A percentile compares a stretch with the other conserved stretches of the same genome.
Conservation (phyloP, 2,797 vertebrate genomes). For the Lithobates pipiens region DNA sequence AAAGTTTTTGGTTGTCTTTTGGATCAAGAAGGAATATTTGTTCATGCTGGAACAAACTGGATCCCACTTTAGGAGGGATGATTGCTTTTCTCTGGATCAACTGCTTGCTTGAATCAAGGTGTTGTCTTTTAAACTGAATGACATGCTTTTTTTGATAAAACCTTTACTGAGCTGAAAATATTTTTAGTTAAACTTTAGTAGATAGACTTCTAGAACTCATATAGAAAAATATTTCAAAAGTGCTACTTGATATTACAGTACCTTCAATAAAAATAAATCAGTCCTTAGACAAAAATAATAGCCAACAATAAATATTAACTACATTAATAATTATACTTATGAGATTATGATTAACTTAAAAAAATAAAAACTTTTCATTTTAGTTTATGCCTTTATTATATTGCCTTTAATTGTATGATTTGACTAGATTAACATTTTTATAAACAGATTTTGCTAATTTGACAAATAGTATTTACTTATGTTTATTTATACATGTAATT, state of each 20-base stretch:
- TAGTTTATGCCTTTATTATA: constrained; percentile 19
- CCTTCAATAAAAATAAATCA: neutral
- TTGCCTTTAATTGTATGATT: neutral
- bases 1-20: no score
- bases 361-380: neutral
- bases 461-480: constrained; percentile 48
- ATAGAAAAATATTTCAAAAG: no score
- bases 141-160: neutral
- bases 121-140: no score
- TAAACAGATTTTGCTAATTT: constrained; percentile 48
- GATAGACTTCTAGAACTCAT: neutral
- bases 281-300: no score
- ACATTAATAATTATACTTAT: neutral
- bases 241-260: neutral
- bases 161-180: neutral
- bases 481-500: constrained; percentile 58
- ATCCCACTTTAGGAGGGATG: no score
- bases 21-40: no score
- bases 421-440: constrained; percentile 40
- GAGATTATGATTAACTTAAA: neutral
- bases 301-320: neutral
- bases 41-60: no score
- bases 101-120: no score
- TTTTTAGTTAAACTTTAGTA: no score
- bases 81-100: no score